Evolutionary conservation across 2,797 vertebrate genomes (phyloP).

Genomic region (Fistularia commersonii): DNA sequence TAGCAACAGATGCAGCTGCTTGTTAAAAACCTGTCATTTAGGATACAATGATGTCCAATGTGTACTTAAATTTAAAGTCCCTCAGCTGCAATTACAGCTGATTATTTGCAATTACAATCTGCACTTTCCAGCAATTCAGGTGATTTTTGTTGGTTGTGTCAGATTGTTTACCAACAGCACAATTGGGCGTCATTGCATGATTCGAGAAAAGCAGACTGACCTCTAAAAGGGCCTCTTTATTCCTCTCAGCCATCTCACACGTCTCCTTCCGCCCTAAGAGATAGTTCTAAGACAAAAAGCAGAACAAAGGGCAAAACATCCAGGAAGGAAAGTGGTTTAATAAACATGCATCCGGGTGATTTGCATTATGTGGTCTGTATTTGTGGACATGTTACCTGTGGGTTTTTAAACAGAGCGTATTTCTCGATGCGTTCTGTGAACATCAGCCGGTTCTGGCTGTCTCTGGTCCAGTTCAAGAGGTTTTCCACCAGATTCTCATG

Average conservation of each 20-base stretch:
- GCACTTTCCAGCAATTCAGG: too few relatives aligned
- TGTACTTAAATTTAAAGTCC: too few relatives aligned
- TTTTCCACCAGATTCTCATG: conserved; percentile 98
- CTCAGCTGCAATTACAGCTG: too few relatives aligned
- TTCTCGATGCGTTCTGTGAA: conserved; percentile 96
- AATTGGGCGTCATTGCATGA: too few relatives aligned
- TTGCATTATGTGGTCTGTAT: not conserved
- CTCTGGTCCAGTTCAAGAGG: conserved; percentile 95
- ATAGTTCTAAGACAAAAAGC: conserved; percentile 82
- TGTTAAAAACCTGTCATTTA: too few relatives aligned
- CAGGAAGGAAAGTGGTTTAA: not conserved
- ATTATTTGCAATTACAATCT: too few relatives aligned
- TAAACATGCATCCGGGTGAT: not conserved
- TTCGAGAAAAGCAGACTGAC: conserved; percentile 53
- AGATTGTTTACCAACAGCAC: too few relatives aligned
- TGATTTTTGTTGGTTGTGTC: too few relatives aligned
- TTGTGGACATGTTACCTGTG: conserved; percentile 78
- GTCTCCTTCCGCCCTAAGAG: conserved; percentile 95
- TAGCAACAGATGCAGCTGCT: too few relatives aligned
- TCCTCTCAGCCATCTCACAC: conserved; percentile 95
- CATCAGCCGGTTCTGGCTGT: conserved; percentile 95
- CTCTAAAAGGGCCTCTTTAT: conserved; percentile 97
- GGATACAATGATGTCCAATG: too few relatives aligned
- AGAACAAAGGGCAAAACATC: not conserved
- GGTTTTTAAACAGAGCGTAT: conserved; percentile 96